Percentiles rank a stretch among this genome's conserved stretches.
These are phyloP conservation scores for Grammomys dolichurus DNA, from an alignment of 2,113 vertebrate species.

Conservation along the genomic window DNA sequence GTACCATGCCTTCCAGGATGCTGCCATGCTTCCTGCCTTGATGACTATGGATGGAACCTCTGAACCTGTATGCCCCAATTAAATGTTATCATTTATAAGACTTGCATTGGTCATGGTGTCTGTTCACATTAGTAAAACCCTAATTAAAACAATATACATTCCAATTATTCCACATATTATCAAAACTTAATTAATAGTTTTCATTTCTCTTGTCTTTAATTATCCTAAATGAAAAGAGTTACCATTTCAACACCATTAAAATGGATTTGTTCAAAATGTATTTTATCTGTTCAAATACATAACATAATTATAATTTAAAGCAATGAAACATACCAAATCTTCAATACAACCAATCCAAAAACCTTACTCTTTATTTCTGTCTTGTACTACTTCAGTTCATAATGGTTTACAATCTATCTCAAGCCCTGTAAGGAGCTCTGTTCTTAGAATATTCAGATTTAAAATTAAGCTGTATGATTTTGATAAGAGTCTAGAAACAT, in stretches of 20 bases:
- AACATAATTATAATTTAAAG: background rate
- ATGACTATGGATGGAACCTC: too few species aligned
- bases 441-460: background rate
- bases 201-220: background rate
- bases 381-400: background rate
- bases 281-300: conserved; percentile 18
- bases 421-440: background rate
- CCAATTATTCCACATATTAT: background rate
- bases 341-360: background rate
- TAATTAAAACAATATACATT: background rate
- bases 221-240: background rate
- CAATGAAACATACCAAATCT: background rate
- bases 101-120: too few species aligned
- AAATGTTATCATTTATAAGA: too few species aligned
- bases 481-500: background rate
- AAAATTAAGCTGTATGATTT: background rate
- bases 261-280: background rate
- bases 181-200: conserved; percentile 8
- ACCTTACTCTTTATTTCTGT: background rate
- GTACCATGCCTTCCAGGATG: too few species aligned
- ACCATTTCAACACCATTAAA: background rate
- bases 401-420: background rate
- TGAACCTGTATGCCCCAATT: too few species aligned
- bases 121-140: too few species aligned
- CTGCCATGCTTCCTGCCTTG: too few species aligned